phyloP scores from a whole-genome alignment of 2,797 vertebrate genomes.

The Trachurus trachurus region DNA sequence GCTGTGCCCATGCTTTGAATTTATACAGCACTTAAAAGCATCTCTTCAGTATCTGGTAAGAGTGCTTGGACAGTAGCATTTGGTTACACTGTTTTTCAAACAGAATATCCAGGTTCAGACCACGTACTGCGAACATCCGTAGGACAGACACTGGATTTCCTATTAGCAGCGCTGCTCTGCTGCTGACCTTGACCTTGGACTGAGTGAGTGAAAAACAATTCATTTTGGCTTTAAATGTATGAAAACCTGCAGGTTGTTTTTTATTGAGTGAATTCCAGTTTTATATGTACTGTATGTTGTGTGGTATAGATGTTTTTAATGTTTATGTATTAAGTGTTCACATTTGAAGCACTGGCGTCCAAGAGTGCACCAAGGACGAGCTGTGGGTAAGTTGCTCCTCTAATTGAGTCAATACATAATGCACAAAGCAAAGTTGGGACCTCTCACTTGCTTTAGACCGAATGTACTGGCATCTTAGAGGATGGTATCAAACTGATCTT shows the following conservation, averaged over 20 bases:
- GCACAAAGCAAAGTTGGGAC: background rate
- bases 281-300: background rate
- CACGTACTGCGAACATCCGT: background rate
- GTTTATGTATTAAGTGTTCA: slow-evolving; percentile 6
- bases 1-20: background rate
- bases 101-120: slow-evolving; percentile 10
- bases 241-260: slow-evolving; percentile 5
- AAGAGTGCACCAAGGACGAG: background rate
- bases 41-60: background rate
- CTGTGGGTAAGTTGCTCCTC: background rate
- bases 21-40: background rate
- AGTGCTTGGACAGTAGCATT: slow-evolving; percentile 21
- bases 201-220: slow-evolving; percentile 2
- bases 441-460: background rate
- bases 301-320: slow-evolving; percentile 4
- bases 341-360: background rate
- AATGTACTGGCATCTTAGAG: background rate
- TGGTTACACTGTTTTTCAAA: background rate
- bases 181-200: slow-evolving; percentile 29
- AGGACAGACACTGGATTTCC: slow-evolving; percentile 1
- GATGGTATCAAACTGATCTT: background rate
- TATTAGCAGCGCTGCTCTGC: background rate
- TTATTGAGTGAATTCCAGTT: slow-evolving; percentile 7
- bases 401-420: background rate
- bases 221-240: background rate